Conservation (phyloP, 2,113 vertebrate genomes). For the Cyprinodon variegatus region DNA sequence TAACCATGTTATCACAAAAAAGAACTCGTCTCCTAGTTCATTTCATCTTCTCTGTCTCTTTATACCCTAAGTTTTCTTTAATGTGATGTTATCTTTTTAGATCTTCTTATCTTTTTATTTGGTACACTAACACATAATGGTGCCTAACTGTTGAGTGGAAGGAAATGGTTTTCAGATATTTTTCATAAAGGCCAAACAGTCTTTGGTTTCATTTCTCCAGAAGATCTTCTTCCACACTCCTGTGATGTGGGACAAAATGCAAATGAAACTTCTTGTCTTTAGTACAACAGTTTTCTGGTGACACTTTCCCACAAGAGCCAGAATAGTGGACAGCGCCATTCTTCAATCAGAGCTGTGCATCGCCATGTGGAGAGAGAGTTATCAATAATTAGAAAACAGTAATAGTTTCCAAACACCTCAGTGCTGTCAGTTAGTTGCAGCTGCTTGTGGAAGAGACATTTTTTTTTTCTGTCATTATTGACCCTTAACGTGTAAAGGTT, state of each 20-base stretch:
- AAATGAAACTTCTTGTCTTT: not conserved
- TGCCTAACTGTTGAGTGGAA: not conserved
- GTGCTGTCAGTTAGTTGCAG: not conserved
- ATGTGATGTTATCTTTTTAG: too few relatives aligned
- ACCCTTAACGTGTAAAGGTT: too few relatives aligned
- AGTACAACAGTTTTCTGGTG: not conserved
- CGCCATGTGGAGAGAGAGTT: too few relatives aligned
- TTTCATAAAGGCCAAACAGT: not conserved
- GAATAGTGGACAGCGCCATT: not conserved
- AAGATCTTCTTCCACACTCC: not conserved
- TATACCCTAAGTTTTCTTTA: not conserved
- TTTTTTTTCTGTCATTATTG: too few relatives aligned
- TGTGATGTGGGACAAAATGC: not conserved
- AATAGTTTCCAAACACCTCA: too few relatives aligned
- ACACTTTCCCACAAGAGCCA: not conserved
- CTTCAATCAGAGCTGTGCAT: not conserved
- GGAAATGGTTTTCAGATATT: not conserved
- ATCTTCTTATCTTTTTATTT: not conserved
- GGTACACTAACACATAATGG: too few relatives aligned
- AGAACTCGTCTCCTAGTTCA: constrained; percentile 15
- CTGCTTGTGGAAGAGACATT: too few relatives aligned
- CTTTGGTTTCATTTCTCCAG: too few relatives aligned
- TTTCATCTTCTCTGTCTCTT: constrained; percentile 20
- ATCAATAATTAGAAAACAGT: too few relatives aligned
- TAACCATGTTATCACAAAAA: not conserved